Evolutionary conservation across 2,113 vertebrate genomes (phyloP).

Genomic region (Callopanchax toddi): DNA sequence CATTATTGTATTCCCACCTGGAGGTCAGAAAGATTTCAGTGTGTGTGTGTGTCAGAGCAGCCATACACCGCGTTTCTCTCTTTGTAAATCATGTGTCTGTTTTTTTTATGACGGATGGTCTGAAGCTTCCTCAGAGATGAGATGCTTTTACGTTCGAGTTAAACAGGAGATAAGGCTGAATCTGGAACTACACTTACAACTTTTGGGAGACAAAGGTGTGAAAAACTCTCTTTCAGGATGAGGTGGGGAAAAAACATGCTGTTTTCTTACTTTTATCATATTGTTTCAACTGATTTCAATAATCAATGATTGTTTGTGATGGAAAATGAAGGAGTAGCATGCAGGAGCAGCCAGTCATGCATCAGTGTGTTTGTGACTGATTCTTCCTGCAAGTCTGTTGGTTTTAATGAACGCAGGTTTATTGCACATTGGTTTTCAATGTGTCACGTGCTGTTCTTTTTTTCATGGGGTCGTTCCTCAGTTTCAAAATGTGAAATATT

Average conservation of each 20-base stretch:
- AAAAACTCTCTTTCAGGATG: slow-evolving; percentile 37
- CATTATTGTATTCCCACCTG: slow-evolving; percentile 73
- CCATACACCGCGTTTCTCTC: slow-evolving; percentile 35
- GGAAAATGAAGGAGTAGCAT: slow-evolving; percentile 65
- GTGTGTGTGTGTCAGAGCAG: slow-evolving; percentile 40
- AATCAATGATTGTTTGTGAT: slow-evolving; percentile 57
- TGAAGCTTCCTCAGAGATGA: slow-evolving; percentile 25
- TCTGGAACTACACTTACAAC: slow-evolving; percentile 33
- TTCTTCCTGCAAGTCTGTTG: slow-evolving; percentile 8
- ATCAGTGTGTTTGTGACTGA: too few relatives aligned
- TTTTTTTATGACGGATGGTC: slow-evolving; percentile 21
- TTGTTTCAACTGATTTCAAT: slow-evolving; percentile 72
- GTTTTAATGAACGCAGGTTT: slow-evolving; percentile 55
- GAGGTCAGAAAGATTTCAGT: slow-evolving; percentile 49
- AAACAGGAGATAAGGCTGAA: slow-evolving; percentile 24
- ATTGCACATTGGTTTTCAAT: slow-evolving; percentile 61
- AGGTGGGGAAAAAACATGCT: slow-evolving; percentile 36
- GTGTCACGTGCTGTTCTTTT: slow-evolving; percentile 65
- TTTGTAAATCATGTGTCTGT: slow-evolving; percentile 31
- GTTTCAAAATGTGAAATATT: slow-evolving; percentile 78
- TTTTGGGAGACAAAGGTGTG: slow-evolving; percentile 44
- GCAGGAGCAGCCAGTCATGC: slow-evolving; percentile 17
- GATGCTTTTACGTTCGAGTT: slow-evolving; percentile 12
- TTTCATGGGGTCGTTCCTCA: slow-evolving; percentile 38
- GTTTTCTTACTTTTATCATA: slow-evolving; percentile 71